Base-by-base conservation (phyloP, 2,797 vertebrate genomes). In the Ctenopoma multispine region DNA sequence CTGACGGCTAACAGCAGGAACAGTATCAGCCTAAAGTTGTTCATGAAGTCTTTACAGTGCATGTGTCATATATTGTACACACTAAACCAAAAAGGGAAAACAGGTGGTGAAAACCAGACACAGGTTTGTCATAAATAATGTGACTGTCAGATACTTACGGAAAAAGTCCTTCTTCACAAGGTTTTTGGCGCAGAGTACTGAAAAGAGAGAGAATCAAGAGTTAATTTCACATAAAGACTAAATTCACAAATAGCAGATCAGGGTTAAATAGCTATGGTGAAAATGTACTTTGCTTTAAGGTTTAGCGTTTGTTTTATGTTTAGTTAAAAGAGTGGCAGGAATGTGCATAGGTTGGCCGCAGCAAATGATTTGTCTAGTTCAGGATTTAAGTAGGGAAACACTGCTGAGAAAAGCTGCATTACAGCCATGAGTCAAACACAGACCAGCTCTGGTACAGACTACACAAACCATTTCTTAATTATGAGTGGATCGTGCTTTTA, bases 131-230 rank as follows among this genome's bases (percentile, higher is more conserved):
- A 44, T 13, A 12, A 44, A 41, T 21, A 58, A 40, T 61, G 24
- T 5, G 27, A 66, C 11, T 44, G 40, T 57, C 14, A 65, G 74
- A 66, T 90, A 99, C 98, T 99, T 96, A 99, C 98, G 96, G 92
- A 99, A 99, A 93, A 99, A 99, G 92, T 99, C 97, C 94, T 99
- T 99, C 95, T 99, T 99, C 92, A 97, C 98, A 91, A 99, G 94
- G 92, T 99, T 99, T 94, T 99, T 99, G 89, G 97, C 98, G 85
- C 98, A 99, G 80, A 99, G 95, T 83, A 99, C 97, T 99, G 95
- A 61, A 89, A 47, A 80, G 40, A 85, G 18, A 74, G 63, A 73
- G 31, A 17, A 24, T 21, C 0, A 0, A 62, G 15, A 0, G 7
- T 86, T 72, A 80, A 46, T 36, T n/a, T n/a, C 24, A 53, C 9